Evolutionary conservation across 2,113 vertebrate species (phyloP).

Genomic region (Mola mola): DNA sequence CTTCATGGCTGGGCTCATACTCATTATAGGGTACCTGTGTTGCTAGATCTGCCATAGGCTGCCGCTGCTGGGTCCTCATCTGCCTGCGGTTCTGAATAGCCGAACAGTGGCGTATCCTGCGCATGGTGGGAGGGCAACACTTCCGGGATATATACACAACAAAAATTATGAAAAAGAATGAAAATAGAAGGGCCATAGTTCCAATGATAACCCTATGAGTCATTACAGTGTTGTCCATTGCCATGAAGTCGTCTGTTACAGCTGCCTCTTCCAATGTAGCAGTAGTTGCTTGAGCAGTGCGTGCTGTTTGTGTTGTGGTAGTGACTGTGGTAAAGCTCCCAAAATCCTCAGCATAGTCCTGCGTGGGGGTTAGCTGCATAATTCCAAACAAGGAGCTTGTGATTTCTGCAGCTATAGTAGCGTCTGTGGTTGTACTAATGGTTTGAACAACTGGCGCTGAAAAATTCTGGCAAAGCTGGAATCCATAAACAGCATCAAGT

Average conservation of each 20-base stretch:
- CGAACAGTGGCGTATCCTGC: slow-evolving; percentile 97
- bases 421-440: slow-evolving; percentile 80
- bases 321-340: slow-evolving; percentile 91
- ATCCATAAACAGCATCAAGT: slow-evolving; percentile 96
- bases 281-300: slow-evolving; percentile 75
- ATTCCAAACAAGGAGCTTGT: slow-evolving; percentile 91
- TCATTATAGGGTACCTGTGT: slow-evolving; percentile 98
- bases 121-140: slow-evolving; percentile 97
- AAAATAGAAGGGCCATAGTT: slow-evolving; percentile 99
- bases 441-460: slow-evolving; percentile 88
- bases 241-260: slow-evolving; percentile 89
- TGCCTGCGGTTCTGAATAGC: slow-evolving; percentile 97
- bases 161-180: slow-evolving; percentile 99
- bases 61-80: slow-evolving; percentile 96
- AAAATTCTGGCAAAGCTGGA: slow-evolving; percentile 98
- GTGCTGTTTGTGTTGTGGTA: slow-evolving; percentile 75
- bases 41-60: slow-evolving; percentile 96
- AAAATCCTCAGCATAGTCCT: slow-evolving; percentile 93
- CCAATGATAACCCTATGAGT: slow-evolving; percentile 97
- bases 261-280: slow-evolving; percentile 83
- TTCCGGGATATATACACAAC: slow-evolving; percentile 98
- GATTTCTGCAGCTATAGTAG: slow-evolving; percentile 77
- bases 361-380: slow-evolving; percentile 92
- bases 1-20: slow-evolving; percentile 96
- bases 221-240: slow-evolving; percentile 94